Base-by-base conservation (phyloP, 2,888 invertebrate genomes). In the Papilio gigon region DNA sequence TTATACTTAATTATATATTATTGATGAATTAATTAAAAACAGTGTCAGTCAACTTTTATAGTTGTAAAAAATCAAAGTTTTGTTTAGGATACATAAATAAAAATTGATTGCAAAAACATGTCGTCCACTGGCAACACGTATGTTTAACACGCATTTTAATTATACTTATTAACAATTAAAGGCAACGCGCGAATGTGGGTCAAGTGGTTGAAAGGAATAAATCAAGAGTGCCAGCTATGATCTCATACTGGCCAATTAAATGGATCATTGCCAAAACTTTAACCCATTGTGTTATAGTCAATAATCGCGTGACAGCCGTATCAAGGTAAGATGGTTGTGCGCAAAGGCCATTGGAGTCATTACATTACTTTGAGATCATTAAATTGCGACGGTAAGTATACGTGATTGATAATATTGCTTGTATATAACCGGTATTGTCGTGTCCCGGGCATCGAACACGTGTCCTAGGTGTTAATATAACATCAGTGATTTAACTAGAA, bases 111-210 rank as follows among this genome's bases (percentile, higher is more conserved):
- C 37, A 40, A 40, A 22, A 42, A 60, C 20, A 37, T 22, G 12
- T 40, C 37, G 30, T 35, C 9, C 12, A 37, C 37, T 22, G 22
- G 40, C 17, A 61, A 17, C 33, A 77, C 76, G 77, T 77, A 76
- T 85, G 83, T 85, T 87, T 88, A 84, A 87, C 86, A 85, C 89
- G 89, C 90, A 86, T 87, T 91, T 90, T 90, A 90, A 91, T 90
- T 89, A 90, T 89, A 86, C 90, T 89, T 90, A 91, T 91, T 89
- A 91, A 88, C 91, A 92, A 92, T 92, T 90, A 91, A 88, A 89
- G 86, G 87, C 89, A 89, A 89, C 88, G 84, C 88, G 77, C 85
- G 80, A 86, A 91, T 87, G 84, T 92, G 77, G 91, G 91, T 90
- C 91, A 90, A 90, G 90, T 88, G 88, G 87, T 88, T 89, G 86